Base-by-base conservation (phyloP, 2,113 vertebrate species). In the Poecile atricapillus region DNA sequence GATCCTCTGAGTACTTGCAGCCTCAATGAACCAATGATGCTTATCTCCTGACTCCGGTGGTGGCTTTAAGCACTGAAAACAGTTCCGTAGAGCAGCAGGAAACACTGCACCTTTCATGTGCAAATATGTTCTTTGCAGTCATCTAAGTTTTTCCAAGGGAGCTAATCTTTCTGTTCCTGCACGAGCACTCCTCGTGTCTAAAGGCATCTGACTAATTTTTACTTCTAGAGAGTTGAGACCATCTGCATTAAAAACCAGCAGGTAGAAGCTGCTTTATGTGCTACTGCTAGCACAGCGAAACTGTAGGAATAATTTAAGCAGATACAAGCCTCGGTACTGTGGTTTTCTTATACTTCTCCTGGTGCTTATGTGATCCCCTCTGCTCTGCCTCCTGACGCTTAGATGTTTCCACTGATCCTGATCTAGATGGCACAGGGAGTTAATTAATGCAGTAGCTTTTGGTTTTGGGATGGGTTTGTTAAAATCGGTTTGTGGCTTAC, bases 151-250 rank as follows among this genome's bases (percentile, higher is more conserved):
- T 88, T 83, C 88, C 86, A 76, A 82, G 69, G 18, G 50, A 95
- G 88, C 43, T 69, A 22, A 84, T 95, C 58, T 86, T 94, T 83
- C 76, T 94, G 53, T 62, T 94, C 63, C 86, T 91, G 68, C 86
- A 50, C 52, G 49, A 86, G 22, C 3, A 28, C 60, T 94, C 76
- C 82, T 89, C 31, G 2, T 59, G n/a, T 60, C 79, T 91, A 52
- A 93, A 73, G 63, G 55, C 63, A 76, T 75, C 86, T 69, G 88
- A 78, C 62, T 85, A 15, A 62, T 91, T 94, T 69, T 93, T 76
- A 81, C 84, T 59, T 89, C 25, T 11, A 62, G 46, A 81, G 91
- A 89, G 43, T 30, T 39, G 73, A 81, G 6, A 44, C 43, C 53
- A 27, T 64, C 68, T 67, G 59, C 62, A 28, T 49, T 83, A 87